phyloP scores from a whole-genome alignment of 2,888 invertebrate genomes.

The Agrenia bidenticulata region DNA sequence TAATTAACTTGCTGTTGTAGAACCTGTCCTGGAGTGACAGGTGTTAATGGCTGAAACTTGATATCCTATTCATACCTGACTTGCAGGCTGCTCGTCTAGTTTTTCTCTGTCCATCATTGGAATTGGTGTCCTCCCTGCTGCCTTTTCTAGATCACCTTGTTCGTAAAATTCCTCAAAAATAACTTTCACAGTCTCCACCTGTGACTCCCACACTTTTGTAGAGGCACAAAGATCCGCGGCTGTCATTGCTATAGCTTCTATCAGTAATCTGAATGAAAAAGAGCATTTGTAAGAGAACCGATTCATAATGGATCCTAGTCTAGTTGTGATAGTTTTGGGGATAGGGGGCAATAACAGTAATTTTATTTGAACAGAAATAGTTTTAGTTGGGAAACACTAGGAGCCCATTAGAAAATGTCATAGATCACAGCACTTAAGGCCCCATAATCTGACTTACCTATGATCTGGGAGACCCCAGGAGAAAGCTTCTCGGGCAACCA shows the following conservation, averaged over 20 bases:
- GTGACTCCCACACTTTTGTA: conserved; percentile 80
- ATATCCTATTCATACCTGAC: conserved; percentile 66
- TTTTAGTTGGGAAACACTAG: too few relatives aligned
- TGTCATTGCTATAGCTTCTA: conserved; percentile 79
- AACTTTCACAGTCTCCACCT: conserved; percentile 75
- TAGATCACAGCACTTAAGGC: background rate
- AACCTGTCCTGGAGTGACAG: background rate
- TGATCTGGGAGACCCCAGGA: conserved; percentile 68
- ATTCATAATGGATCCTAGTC: too few relatives aligned
- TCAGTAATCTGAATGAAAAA: conserved; percentile 60
- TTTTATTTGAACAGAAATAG: too few relatives aligned
- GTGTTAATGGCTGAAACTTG: too few relatives aligned
- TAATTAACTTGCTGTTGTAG: conserved; percentile 1
- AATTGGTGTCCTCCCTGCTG: conserved; percentile 69
- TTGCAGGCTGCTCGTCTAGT: conserved; percentile 71
- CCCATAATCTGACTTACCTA: conserved; percentile 57
- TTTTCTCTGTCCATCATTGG: conserved; percentile 79
- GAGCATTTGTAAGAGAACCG: too few relatives aligned
- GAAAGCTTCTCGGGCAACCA: conserved; percentile 63
- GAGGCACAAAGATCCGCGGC: conserved; percentile 80
- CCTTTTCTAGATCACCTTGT: conserved; percentile 69
- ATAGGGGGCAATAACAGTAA: too few relatives aligned
- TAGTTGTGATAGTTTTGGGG: too few relatives aligned
- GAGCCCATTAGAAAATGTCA: too few relatives aligned
- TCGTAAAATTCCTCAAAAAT: conserved; percentile 78